These are phyloP conservation scores for Carterocephalus palaemon DNA, from an alignment of 2,888 invertebrate species.

Conservation along the genomic window DNA sequence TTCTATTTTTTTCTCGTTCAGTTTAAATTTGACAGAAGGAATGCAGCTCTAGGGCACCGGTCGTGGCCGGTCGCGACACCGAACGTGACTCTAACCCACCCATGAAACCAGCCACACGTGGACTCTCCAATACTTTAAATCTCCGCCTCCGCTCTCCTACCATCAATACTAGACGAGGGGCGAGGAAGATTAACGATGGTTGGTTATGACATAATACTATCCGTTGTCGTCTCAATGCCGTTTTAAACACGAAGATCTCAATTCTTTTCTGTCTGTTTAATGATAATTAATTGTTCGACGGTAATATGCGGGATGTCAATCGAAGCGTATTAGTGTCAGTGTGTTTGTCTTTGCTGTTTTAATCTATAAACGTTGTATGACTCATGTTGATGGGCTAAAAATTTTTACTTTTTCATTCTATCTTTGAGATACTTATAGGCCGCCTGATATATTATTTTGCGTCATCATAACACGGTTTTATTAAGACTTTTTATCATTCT, in stretches of 20 bases:
- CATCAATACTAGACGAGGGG: slow-evolving; percentile 30
- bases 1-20: slow-evolving; percentile 55
- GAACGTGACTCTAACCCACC: slow-evolving; percentile 59
- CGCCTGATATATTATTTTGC: too few species aligned
- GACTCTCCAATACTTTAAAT: slow-evolving; percentile 40
- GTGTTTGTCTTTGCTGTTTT: slow-evolving; percentile 24
- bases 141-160: slow-evolving; percentile 29
- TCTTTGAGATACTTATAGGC: too few species aligned
- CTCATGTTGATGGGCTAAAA: too few species aligned
- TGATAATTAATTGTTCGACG: slow-evolving; percentile 69
- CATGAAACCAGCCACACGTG: slow-evolving; percentile 42
- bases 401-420: too few species aligned
- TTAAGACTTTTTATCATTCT: too few species aligned
- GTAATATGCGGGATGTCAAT: slow-evolving; percentile 67
- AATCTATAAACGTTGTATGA: slow-evolving; percentile 1
- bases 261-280: slow-evolving; percentile 64
- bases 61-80: slow-evolving; percentile 62
- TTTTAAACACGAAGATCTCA: slow-evolving; percentile 65
- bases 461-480: too few species aligned
- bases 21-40: slow-evolving; percentile 69
- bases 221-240: slow-evolving; percentile 76
- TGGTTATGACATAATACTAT: slow-evolving; percentile 63
- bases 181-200: slow-evolving; percentile 36
- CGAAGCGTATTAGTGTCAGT: slow-evolving; percentile 64
- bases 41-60: slow-evolving; percentile 59